Percentiles rank a stretch among this genome's conserved stretches.
Evolutionary conservation across 2,797 vertebrate genomes (phyloP).

Genomic region (Carcharodon carcharias): DNA sequence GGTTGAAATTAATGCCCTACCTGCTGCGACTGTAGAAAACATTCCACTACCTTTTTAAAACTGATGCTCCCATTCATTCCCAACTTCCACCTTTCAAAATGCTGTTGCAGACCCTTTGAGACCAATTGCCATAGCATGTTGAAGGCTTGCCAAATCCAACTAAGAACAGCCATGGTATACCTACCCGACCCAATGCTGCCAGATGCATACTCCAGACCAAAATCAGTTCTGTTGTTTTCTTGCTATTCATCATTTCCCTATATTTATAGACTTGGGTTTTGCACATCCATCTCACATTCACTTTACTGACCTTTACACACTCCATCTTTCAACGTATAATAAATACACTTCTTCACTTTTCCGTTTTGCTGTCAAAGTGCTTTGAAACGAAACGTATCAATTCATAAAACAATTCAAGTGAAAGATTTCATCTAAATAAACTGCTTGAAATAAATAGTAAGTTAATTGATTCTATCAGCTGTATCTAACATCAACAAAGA

Average conservation of each 20-base stretch:
- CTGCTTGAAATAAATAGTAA: neutral
- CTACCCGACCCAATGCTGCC: neutral
- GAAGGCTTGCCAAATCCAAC: neutral
- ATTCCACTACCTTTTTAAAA: neutral
- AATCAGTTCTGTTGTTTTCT: neutral
- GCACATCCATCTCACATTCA: neutral
- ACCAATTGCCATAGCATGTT: neutral
- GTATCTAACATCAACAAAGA: neutral
- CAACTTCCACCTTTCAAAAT: neutral
- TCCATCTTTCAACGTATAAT: neutral
- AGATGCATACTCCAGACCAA: neutral
- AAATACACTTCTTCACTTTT: neutral
- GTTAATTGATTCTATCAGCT: neutral
- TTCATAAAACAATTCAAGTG: neutral
- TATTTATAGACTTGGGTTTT: neutral
- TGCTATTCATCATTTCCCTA: neutral
- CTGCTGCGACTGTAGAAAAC: neutral
- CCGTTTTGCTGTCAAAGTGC: neutral
- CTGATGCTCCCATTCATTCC: neutral
- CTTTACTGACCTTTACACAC: neutral
- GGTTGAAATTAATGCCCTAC: neutral
- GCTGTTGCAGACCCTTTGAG: neutral
- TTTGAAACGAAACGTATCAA: neutral
- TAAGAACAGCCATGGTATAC: neutral
- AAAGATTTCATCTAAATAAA: neutral